Evolutionary conservation across 2,888 invertebrate species (phyloP).

Genomic region (Himalopsyche japonica): DNA sequence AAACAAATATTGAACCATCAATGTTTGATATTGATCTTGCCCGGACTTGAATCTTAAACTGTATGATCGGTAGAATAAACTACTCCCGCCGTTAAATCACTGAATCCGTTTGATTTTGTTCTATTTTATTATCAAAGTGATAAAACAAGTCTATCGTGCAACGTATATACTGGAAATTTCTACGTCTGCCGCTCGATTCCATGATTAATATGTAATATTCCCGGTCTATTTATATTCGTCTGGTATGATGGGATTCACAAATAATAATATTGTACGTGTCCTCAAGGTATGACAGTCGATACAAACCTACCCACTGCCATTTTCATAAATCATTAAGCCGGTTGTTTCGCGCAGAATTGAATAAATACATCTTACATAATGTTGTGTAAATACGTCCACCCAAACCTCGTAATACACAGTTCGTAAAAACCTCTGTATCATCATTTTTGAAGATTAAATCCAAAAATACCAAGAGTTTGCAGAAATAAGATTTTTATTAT

Average conservation of each 20-base stretch:
- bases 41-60: neutral
- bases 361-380: no score
- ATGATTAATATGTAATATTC: neutral
- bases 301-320: neutral
- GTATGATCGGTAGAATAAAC: no score
- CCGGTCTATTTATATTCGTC: neutral
- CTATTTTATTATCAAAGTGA: neutral
- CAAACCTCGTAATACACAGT: no score
- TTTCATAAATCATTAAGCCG: neutral
- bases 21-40: no score
- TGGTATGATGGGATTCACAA: neutral
- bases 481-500: no score
- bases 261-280: neutral
- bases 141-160: neutral
- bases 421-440: no score
- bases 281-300: neutral
- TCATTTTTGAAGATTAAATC: no score
- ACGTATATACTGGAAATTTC: neutral
- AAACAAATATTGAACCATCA: no score
- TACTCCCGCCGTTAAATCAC: no score
- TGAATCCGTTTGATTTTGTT: neutral
- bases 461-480: no score
- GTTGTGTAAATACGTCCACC: no score
- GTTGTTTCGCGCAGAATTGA: neutral
- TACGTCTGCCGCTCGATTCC: neutral